phyloP scores from a whole-genome alignment of 2,888 invertebrate genomes.

The Nomada ferruginata region DNA sequence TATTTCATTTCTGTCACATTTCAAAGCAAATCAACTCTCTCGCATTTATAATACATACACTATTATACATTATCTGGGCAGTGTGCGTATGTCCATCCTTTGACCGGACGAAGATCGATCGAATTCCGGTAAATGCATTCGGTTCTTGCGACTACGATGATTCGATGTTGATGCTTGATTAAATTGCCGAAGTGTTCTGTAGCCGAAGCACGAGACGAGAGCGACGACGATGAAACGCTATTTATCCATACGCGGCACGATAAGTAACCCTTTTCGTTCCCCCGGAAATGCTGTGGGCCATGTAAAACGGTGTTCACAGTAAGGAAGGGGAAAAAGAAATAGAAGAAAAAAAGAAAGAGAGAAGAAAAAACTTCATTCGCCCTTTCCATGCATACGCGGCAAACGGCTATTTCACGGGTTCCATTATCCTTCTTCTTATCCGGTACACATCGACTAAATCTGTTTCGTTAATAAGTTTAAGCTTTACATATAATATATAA shows the following conservation, averaged over 20 bases:
- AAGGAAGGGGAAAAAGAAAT: background rate
- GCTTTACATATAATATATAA: conserved; percentile 73
- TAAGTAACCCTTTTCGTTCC: background rate
- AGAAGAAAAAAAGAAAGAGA: conserved; percentile 7
- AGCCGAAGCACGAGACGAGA: conserved; percentile 37
- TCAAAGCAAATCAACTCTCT: background rate
- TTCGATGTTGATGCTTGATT: background rate
- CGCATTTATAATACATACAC: background rate
- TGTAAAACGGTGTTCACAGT: background rate
- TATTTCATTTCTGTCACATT: background rate
- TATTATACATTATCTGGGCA: background rate
- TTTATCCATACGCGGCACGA: background rate
- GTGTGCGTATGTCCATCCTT: background rate
- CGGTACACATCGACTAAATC: conserved; percentile 65
- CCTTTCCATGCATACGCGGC: conserved; percentile 60
- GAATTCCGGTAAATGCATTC: background rate
- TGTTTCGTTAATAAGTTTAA: conserved; percentile 69
- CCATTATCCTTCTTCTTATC: conserved; percentile 52
- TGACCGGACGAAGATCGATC: background rate
- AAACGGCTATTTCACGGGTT: conserved; percentile 61
- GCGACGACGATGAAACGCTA: conserved; percentile 25
- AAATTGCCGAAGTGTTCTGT: conserved; percentile 6
- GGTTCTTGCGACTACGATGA: background rate
- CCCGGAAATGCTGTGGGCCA: background rate
- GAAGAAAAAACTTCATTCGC: conserved; percentile 42